These are phyloP conservation scores for Otolemur garnettii DNA, from an alignment of 2,113 vertebrate species.

Conservation along the genomic window DNA sequence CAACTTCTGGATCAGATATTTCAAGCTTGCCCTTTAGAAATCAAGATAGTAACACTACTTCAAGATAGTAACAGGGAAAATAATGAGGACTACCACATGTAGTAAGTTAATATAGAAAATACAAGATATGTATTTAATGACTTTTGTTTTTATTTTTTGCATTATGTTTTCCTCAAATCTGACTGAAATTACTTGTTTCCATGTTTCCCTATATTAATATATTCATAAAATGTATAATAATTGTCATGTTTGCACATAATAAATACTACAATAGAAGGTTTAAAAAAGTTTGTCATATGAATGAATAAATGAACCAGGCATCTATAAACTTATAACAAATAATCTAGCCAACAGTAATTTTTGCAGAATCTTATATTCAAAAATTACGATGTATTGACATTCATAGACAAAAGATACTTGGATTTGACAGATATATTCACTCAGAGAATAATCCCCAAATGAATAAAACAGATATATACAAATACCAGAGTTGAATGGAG, in stretches of 20 bases:
- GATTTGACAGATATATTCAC: slow-evolving; percentile 40
- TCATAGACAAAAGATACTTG: neutral
- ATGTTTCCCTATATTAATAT: neutral
- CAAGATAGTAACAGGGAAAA: neutral
- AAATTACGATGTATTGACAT: slow-evolving; percentile 43
- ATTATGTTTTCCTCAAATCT: slow-evolving; percentile 9
- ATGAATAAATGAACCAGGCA: neutral
- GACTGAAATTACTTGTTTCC: neutral
- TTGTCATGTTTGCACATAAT: neutral
- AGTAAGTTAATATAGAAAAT: neutral
- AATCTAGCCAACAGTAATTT: neutral
- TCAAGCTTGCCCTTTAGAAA: neutral
- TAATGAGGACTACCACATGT: neutral
- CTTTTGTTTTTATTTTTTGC: neutral
- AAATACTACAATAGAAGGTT: neutral
- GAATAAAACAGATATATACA: slow-evolving; percentile 34
- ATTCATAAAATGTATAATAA: neutral
- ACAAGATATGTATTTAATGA: neutral
- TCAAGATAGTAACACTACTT: neutral
- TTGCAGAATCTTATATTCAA: neutral
- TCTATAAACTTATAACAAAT: neutral
- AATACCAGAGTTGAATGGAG: neutral
- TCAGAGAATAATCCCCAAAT: slow-evolving; percentile 16
- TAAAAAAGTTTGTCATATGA: neutral
- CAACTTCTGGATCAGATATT: neutral